Conservation (phyloP, 2,797 vertebrate species). For the Sternarchorhynchus goeldii region DNA sequence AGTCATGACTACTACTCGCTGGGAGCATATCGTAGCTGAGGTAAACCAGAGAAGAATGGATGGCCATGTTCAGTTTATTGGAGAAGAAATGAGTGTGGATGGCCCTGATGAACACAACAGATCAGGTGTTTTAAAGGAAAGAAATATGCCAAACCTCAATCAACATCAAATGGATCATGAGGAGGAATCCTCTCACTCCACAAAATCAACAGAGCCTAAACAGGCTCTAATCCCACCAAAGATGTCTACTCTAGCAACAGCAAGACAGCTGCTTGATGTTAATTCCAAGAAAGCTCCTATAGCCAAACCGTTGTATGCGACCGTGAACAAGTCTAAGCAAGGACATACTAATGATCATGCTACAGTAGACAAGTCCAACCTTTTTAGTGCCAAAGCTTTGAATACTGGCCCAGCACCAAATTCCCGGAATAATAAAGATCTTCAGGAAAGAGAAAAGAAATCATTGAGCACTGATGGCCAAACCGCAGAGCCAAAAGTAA, state of each 20-base stretch:
- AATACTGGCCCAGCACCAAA: conserved; percentile 9
- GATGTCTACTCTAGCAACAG: conserved; percentile 18
- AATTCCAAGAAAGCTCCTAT: conserved; percentile 49
- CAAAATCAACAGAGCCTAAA: conserved; percentile 51
- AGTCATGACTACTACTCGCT: conserved; percentile 70
- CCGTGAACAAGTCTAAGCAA: conserved; percentile 45
- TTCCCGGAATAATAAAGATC: conserved; percentile 5
- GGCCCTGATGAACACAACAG: conserved; percentile 56
- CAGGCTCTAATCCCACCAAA: conserved; percentile 64
- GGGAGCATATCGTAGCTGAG: conserved; percentile 79
- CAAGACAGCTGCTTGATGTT: conserved; percentile 39
- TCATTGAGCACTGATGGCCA: conserved; percentile 3
- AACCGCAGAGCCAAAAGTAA: conserved; percentile 26
- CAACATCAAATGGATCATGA: conserved; percentile 42
- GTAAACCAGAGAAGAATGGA: conserved; percentile 71
- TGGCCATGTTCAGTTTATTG: conserved; percentile 34
- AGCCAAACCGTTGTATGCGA: conserved; percentile 33
- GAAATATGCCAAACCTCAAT: conserved; percentile 19
- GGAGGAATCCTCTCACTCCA: conserved; percentile 52
- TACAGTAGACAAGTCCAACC: conserved; percentile 44
- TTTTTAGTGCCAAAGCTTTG: conserved; percentile 32
- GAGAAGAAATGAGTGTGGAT: conserved; percentile 77
- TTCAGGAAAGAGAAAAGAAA: conserved; percentile 3
- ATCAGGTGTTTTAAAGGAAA: conserved; percentile 49
- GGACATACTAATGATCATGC: conserved; percentile 39